Percentiles rank a stretch among this genome's conserved stretches.
Conservation (phyloP, 2,888 invertebrate genomes). For the Idaea biselata region DNA sequence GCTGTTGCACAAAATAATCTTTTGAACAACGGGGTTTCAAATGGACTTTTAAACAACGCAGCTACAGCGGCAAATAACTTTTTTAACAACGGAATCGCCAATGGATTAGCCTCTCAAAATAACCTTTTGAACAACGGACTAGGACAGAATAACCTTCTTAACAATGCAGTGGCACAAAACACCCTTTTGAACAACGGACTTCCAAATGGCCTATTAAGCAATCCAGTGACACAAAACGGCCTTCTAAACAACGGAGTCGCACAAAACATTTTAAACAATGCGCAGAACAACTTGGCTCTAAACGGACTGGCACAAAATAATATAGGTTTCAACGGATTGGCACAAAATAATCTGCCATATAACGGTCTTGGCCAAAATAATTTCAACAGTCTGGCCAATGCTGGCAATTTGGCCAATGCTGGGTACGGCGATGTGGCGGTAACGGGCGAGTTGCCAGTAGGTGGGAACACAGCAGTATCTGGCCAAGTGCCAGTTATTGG, state of each 20-base stretch:
- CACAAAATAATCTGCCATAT: conserved; percentile 22
- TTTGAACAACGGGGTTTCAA: not conserved
- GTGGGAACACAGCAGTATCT: conserved; percentile 52
- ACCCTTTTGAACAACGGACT: not conserved
- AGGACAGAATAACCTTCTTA: not conserved
- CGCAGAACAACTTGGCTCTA: not conserved
- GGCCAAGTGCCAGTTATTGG: conserved; percentile 69
- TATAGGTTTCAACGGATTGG: conserved; percentile 26
- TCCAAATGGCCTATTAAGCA: not conserved
- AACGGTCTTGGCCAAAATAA: conserved; percentile 20
- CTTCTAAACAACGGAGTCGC: not conserved
- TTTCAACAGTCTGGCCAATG: conserved; percentile 6
- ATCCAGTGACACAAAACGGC: not conserved
- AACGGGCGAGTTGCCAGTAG: conserved; percentile 57
- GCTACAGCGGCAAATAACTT: not conserved
- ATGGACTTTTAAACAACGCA: not conserved
- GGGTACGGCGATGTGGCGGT: conserved; percentile 57
- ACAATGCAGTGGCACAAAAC: not conserved
- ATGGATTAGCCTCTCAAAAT: not conserved
- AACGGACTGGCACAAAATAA: too few species aligned
- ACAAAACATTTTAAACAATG: not conserved
- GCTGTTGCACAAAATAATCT: not conserved
- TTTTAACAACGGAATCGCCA: not conserved
- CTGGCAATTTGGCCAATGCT: conserved; percentile 19
- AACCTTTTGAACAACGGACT: not conserved